phyloP scores from a whole-genome alignment of 2,797 vertebrate species.

The Setipinna tenuifilis region DNA sequence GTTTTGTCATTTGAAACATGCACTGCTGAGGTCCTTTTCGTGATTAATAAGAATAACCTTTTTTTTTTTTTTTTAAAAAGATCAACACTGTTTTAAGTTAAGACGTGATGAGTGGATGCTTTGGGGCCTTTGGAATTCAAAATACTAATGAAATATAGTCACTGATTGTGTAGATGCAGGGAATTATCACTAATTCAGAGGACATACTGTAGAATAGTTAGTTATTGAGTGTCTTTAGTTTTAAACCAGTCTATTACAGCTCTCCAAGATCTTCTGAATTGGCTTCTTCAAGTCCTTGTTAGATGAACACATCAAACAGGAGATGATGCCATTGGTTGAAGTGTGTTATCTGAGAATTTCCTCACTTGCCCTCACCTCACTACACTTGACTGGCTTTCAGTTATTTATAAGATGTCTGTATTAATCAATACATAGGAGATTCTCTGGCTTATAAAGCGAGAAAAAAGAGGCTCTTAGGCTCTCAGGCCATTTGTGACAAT shows the following conservation, averaged over 20 bases:
- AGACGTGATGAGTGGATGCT: background rate
- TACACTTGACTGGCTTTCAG: background rate
- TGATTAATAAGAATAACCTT: background rate
- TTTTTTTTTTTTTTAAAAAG: background rate
- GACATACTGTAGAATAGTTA: background rate
- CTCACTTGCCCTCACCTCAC: background rate
- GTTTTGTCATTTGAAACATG: conserved; percentile 1
- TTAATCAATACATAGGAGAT: conserved; percentile 15
- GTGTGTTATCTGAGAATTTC: background rate
- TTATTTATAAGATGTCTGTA: background rate
- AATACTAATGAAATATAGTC: background rate
- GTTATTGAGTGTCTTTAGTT: background rate
- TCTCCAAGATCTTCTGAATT: background rate
- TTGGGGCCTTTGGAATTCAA: background rate
- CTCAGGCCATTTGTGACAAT: background rate
- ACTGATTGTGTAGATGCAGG: background rate
- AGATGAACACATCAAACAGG: conserved; percentile 3
- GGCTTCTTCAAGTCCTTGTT: background rate
- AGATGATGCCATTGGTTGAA: background rate
- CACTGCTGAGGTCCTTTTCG: background rate
- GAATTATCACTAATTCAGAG: background rate
- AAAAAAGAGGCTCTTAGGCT: background rate
- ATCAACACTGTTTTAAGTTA: background rate
- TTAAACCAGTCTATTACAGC: background rate
- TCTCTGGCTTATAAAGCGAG: background rate